These are phyloP conservation scores for Xylota segnis DNA, from an alignment of 2,888 invertebrate species.

Conservation along the genomic window DNA sequence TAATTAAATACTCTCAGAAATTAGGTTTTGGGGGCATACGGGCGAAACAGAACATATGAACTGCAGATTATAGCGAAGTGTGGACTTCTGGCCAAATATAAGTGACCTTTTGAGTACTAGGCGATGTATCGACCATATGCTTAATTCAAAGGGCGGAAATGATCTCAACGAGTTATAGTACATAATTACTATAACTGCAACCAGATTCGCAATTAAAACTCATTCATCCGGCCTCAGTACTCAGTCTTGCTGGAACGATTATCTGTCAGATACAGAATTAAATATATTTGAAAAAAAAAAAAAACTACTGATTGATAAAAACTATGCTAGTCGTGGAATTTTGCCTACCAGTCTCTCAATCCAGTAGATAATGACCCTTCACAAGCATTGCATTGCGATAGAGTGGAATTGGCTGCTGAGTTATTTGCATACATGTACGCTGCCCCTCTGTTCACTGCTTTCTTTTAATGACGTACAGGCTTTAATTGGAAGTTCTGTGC, in stretches of 20 bases:
- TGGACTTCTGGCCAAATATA: neutral
- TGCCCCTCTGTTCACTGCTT: constrained; percentile 30
- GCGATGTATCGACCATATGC: neutral
- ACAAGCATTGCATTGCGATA: constrained; percentile 8
- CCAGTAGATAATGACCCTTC: constrained; percentile 27
- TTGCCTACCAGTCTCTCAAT: neutral
- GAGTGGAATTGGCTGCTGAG: constrained; percentile 10
- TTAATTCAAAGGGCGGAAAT: neutral
- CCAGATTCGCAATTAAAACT: constrained; percentile 8
- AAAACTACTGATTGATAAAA: neutral
- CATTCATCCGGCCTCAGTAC: neutral
- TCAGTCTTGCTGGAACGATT: neutral
- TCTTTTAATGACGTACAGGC: constrained; percentile 50
- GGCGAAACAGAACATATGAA: neutral
- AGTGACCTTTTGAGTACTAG: neutral
- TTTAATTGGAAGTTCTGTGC: constrained; percentile 41
- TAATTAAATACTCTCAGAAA: neutral
- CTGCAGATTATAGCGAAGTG: neutral
- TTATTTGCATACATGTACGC: neutral
- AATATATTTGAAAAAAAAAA: neutral
- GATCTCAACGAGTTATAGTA: neutral
- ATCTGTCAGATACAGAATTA: neutral
- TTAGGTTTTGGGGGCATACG: neutral
- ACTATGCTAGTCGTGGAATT: neutral
- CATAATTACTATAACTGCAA: neutral